Conservation (phyloP, 1,140 invertebrate genomes). For the Halesus radiatus region DNA sequence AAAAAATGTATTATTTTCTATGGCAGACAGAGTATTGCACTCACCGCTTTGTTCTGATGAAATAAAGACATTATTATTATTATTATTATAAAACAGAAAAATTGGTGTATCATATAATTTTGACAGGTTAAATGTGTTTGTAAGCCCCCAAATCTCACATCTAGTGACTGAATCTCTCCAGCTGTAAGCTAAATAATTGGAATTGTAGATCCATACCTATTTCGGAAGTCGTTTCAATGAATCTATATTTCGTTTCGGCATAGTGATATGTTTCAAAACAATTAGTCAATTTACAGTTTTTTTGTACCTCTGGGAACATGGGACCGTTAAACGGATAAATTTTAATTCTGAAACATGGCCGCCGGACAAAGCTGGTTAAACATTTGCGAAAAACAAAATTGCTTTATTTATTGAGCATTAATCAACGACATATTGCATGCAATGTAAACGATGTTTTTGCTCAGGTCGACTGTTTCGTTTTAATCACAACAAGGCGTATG, state of each 20-base stretch:
- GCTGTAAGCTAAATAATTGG: no score
- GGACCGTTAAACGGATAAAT: constrained; percentile 7
- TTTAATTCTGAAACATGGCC: constrained; percentile 4
- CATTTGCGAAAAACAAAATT: constrained; percentile 11
- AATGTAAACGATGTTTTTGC: neutral
- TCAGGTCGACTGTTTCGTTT: neutral
- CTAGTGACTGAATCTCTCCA: no score
- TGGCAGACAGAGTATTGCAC: no score
- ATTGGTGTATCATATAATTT: no score
- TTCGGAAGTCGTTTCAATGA: no score
- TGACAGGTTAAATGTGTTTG: no score
- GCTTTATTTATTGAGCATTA: constrained; percentile 3
- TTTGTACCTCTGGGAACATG: neutral
- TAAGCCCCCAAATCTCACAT: no score
- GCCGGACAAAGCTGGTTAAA: neutral
- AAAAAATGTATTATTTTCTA: no score
- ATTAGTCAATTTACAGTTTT: neutral
- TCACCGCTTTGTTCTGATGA: no score
- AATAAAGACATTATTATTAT: no score
- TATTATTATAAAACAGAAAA: no score
- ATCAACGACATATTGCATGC: constrained; percentile 4
- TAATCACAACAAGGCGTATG: neutral
- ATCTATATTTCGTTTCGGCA: neutral
- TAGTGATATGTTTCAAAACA: neutral
- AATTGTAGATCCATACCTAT: no score